phyloP scores from a whole-genome alignment of 1,140 invertebrate genomes.

The Globodera ellingtonae region DNA sequence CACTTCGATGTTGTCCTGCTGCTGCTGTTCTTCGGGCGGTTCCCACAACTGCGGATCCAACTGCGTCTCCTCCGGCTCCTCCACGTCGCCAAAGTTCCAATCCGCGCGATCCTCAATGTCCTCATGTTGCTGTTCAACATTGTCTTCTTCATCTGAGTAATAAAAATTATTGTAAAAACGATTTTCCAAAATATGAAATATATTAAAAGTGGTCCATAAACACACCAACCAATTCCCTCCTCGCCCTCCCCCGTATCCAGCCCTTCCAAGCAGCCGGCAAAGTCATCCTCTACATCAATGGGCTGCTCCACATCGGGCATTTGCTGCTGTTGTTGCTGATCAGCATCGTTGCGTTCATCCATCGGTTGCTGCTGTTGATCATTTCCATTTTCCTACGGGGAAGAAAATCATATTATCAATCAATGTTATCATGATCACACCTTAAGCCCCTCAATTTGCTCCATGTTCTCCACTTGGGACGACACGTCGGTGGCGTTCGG shows the following conservation, averaged over 20 bases:
- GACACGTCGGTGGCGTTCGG: slow-evolving; percentile 80
- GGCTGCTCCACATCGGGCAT: slow-evolving; percentile 68
- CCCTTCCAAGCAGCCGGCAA: slow-evolving; percentile 60
- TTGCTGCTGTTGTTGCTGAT: slow-evolving; percentile 72
- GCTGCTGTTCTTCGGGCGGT: slow-evolving; percentile 82
- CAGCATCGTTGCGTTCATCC: slow-evolving; percentile 79
- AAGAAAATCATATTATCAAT: slow-evolving; percentile 1
- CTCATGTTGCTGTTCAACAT: slow-evolving; percentile 31
- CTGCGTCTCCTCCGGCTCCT: slow-evolving; percentile 60
- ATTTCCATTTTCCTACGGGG: slow-evolving; percentile 3
- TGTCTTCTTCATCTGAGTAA: background rate
- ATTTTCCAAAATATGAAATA: too few relatives aligned
- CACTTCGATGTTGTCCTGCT: slow-evolving; percentile 83
- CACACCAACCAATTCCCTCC: background rate
- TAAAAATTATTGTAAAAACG: slow-evolving; percentile 10
- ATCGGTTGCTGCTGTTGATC: slow-evolving; percentile 69
- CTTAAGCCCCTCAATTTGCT: slow-evolving; percentile 71
- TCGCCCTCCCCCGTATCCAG: slow-evolving; percentile 64
- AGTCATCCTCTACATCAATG: slow-evolving; percentile 63
- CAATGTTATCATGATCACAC: slow-evolving; percentile 8
- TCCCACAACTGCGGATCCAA: slow-evolving; percentile 63
- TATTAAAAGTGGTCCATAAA: background rate
- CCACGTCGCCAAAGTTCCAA: slow-evolving; percentile 67
- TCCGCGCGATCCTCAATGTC: slow-evolving; percentile 54
- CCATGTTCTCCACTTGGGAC: slow-evolving; percentile 86